These are phyloP conservation scores for Gambelia wislizenii DNA, from an alignment of 2,797 vertebrate genomes.

Conservation along the genomic window DNA sequence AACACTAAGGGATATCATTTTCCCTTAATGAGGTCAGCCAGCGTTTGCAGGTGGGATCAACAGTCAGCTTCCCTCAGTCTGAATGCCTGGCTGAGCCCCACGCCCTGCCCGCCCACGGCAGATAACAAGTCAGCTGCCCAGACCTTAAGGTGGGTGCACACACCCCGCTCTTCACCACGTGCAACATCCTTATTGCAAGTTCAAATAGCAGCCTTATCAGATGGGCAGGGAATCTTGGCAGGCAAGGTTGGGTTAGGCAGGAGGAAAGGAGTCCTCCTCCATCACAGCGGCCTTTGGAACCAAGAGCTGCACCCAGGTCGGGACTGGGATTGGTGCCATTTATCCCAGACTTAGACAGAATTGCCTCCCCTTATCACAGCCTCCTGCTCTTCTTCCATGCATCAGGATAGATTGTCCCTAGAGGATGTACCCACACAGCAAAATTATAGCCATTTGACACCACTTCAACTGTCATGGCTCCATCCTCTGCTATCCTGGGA, in stretches of 20 bases:
- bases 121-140: not conserved
- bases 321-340: not conserved
- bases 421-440: too few relatives aligned
- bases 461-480: too few relatives aligned
- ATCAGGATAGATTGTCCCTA: not conserved
- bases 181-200: not conserved
- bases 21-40: not conserved
- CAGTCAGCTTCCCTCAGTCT: not conserved
- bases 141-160: not conserved
- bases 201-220: not conserved
- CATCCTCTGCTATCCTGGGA: too few relatives aligned
- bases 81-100: not conserved
- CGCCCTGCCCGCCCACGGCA: not conserved
- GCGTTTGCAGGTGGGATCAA: not conserved
- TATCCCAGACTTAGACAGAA: too few relatives aligned
- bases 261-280: not conserved
- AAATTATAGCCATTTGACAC: too few relatives aligned
- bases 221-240: not conserved
- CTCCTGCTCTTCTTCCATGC: not conserved
- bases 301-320: not conserved
- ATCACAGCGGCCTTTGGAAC: not conserved
- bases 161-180: not conserved
- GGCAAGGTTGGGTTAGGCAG: too few relatives aligned
- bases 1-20: not conserved
- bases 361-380: not conserved